These are phyloP conservation scores for Cyanoramphus novaezelandiae DNA, from an alignment of 2,113 vertebrate genomes.

Conservation along the genomic window DNA sequence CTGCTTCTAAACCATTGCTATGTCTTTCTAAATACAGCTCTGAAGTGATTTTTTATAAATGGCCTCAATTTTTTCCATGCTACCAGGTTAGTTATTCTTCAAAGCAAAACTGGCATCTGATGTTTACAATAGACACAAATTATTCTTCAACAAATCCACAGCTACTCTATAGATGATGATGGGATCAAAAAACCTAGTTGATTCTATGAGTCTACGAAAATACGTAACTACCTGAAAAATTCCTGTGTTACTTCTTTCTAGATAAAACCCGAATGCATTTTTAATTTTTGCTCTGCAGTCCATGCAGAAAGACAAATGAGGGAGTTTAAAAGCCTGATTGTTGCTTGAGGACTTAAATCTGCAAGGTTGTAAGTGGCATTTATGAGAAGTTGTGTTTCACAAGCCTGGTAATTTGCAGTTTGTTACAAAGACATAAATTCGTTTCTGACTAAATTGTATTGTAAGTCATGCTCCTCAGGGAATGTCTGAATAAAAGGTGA, in stretches of 20 bases:
- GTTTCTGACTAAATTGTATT: slow-evolving; percentile 55
- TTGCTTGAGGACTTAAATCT: slow-evolving; percentile 13
- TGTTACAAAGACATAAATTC: slow-evolving; percentile 54
- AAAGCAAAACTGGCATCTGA: background rate
- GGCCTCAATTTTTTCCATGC: background rate
- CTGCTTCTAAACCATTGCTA: background rate
- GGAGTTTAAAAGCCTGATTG: background rate
- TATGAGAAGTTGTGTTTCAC: slow-evolving; percentile 19
- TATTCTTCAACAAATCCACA: background rate
- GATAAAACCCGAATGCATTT: background rate
- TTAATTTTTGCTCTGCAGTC: background rate
- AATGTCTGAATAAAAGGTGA: slow-evolving; percentile 47
- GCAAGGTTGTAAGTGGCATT: slow-evolving; percentile 40
- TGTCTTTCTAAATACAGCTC: background rate
- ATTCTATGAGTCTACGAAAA: background rate
- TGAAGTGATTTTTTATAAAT: background rate
- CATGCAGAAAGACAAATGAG: background rate
- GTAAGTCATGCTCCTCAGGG: slow-evolving; percentile 32
- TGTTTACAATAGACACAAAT: background rate
- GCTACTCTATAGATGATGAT: background rate
- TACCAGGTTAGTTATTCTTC: background rate
- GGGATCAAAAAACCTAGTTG: background rate
- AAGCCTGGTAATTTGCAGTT: slow-evolving; percentile 49
- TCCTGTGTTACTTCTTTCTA: background rate
- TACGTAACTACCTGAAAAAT: background rate